phyloP scores from a whole-genome alignment of 2,888 invertebrate genomes.

The Cheilosia pagana region DNA sequence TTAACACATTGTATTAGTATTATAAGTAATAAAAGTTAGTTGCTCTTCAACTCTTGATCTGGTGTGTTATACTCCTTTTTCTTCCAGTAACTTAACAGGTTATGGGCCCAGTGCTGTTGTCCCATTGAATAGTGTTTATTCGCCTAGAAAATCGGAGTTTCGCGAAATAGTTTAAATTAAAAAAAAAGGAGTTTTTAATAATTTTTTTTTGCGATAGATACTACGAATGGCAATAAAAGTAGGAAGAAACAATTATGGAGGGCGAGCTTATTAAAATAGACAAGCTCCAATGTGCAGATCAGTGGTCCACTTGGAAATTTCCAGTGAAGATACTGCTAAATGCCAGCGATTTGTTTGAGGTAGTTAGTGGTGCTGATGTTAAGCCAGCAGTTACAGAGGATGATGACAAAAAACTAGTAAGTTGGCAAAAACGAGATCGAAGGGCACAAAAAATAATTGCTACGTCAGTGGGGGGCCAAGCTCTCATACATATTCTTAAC shows the following conservation, averaged over 20 bases:
- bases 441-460: no score
- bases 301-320: not conserved
- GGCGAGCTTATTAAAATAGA: no score
- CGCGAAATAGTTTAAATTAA: not conserved
- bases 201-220: not conserved
- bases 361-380: no score
- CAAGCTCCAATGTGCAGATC: no score
- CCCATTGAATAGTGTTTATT: no score
- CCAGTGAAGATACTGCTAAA: not conserved
- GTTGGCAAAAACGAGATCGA: not conserved
- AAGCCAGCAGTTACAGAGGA: not conserved
- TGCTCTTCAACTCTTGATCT: no score
- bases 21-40: no score
- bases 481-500: no score
- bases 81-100: not conserved
- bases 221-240: not conserved
- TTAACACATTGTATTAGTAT: not conserved
- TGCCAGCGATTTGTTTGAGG: not conserved
- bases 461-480: no score
- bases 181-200: not conserved
- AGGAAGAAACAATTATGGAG: no score
- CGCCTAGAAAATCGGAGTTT: no score
- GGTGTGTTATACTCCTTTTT: not conserved
- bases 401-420: not conserved
- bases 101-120: not conserved